Conservation (phyloP, 2,888 invertebrate genomes). For the Drosophila ochracea region DNA sequence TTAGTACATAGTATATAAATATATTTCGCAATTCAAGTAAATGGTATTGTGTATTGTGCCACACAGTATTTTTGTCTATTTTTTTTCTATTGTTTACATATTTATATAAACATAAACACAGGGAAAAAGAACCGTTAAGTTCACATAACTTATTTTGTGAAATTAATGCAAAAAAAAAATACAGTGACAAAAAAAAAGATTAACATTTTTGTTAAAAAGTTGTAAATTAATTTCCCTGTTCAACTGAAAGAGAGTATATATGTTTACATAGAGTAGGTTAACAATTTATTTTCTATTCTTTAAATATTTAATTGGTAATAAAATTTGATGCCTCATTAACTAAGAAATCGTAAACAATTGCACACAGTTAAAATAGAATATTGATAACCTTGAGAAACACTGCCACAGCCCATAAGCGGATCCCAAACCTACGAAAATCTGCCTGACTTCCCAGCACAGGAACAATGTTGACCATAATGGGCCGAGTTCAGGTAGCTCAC, state of each 20-base stretch:
- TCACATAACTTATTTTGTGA: background rate
- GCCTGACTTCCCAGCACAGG: slow-evolving; percentile 4
- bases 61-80: background rate
- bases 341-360: slow-evolving; percentile 47
- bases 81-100: background rate
- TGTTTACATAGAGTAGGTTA: too few relatives aligned
- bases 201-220: background rate
- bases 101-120: background rate
- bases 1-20: background rate
- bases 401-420: background rate
- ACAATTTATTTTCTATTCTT: background rate
- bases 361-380: slow-evolving; percentile 44
- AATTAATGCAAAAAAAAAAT: background rate
- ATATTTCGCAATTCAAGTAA: background rate
- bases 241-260: background rate
- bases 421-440: slow-evolving; percentile 22
- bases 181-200: background rate
- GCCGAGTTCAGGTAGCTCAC: slow-evolving; percentile 65
- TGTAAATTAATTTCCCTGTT: background rate
- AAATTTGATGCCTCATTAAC: slow-evolving; percentile 53
- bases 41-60: background rate
- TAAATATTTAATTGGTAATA: slow-evolving; percentile 2
- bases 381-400: slow-evolving; percentile 49
- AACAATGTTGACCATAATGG: slow-evolving; percentile 63
- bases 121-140: background rate